Conservation (phyloP, 2,797 vertebrate genomes). For the Meriones psammophilus region DNA sequence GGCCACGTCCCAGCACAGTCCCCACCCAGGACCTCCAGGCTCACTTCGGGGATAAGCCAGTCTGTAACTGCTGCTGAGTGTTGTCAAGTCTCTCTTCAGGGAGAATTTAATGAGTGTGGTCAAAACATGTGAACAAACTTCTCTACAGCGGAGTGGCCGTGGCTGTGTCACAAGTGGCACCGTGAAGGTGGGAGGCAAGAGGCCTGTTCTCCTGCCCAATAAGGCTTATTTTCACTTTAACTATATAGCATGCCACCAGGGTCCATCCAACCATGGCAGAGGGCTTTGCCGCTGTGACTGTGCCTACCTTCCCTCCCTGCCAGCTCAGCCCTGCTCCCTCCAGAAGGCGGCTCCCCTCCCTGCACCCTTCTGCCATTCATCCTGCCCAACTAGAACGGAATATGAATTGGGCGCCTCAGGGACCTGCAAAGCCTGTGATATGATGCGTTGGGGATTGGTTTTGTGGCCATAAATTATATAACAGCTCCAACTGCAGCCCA, state of each 20-base stretch:
- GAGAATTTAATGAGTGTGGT: rapidly evolving
- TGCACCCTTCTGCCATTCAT: conserved; percentile 75
- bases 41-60: no score
- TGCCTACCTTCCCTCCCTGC: conserved; percentile 61
- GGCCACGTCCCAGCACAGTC: background rate
- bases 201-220: conserved; percentile 86
- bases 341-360: background rate
- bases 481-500: conserved; percentile 49
- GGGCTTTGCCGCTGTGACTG: conserved; percentile 72
- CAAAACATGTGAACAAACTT: conserved; percentile 53
- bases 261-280: conserved; percentile 83
- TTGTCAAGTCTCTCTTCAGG: background rate
- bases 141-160: conserved; percentile 43
- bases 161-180: background rate
- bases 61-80: background rate
- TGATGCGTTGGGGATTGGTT: conserved; percentile 50
- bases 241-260: conserved; percentile 86
- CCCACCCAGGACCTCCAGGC: background rate
- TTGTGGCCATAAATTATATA: conserved; percentile 82
- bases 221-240: conserved; percentile 86
- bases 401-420: conserved; percentile 81
- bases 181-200: conserved; percentile 68
- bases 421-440: conserved; percentile 74
- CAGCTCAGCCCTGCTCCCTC: conserved; percentile 74
- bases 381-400: conserved; percentile 71